Percentiles rank a stretch among this genome's conserved stretches.
These are phyloP conservation scores for Zelostemma sp. DNA, from an alignment of 1,140 invertebrate species.

Conservation along the genomic window DNA sequence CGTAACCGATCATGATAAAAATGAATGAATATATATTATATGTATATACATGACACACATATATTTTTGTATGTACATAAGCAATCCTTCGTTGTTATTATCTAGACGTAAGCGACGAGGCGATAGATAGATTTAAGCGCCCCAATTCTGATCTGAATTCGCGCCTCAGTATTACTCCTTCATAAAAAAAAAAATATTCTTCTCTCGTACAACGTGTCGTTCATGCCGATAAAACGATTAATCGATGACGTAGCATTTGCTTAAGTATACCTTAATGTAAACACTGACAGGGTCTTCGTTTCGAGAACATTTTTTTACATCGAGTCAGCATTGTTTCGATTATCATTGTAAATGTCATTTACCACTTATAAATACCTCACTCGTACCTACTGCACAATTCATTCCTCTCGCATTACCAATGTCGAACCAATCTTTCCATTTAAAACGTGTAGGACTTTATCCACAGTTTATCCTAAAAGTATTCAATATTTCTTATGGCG, in stretches of 20 bases:
- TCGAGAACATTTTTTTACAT: no score
- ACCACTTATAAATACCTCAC: neutral
- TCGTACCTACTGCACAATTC: neutral
- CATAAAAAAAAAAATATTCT: conserved; percentile 15
- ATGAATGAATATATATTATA: conserved; percentile 40
- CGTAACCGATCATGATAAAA: conserved; percentile 36
- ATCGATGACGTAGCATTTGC: conserved; percentile 6
- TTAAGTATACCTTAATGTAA: neutral
- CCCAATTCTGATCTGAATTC: conserved; percentile 37
- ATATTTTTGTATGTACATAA: conserved; percentile 70
- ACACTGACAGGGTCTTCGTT: neutral
- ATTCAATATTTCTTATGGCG: neutral
- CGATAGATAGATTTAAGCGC: conserved; percentile 36
- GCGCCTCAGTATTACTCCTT: conserved; percentile 30
- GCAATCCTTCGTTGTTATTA: conserved; percentile 62
- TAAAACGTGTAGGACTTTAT: neutral
- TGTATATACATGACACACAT: conserved; percentile 55
- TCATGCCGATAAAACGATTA: conserved; percentile 17
- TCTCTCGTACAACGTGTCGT: conserved; percentile 21
- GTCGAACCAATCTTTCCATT: neutral
- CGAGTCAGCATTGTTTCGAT: no score
- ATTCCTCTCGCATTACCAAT: neutral
- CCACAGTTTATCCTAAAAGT: neutral
- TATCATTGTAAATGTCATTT: neutral
- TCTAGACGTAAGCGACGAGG: conserved; percentile 46